Evolutionary conservation across 2,797 vertebrate genomes (phyloP), one percentile per base, ranked within the genome.

Genomic region (Sebastes aleutianus): DNA sequence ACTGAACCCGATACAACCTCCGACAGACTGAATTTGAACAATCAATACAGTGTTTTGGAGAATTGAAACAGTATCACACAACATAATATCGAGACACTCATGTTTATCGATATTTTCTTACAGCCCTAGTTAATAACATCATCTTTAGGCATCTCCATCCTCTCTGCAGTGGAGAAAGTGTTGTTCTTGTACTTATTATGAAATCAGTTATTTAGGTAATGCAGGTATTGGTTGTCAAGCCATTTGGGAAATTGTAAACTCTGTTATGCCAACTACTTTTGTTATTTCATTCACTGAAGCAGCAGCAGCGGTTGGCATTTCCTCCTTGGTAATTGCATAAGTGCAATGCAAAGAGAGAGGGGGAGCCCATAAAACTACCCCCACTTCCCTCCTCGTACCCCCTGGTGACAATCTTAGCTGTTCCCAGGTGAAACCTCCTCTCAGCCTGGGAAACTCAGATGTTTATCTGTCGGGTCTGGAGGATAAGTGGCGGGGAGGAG

Each of bases 341-440:
- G 73, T 90, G 68, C 56, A 89, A 85, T 64, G 84, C 68, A 89
- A 89, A 88, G 76, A 84, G 76, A 79, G 74, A 59, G 20, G 8
- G 73, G 61, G 76, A 61, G 77, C 74, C 78, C 76, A 65, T 93
- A 93, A 94, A 94, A 76, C 27, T 22, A 20, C 69, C 74, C 85
- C 80, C 80, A 63, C 70, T 61, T 82, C 87, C 83, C 63, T 66
- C n/a, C 62, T 47, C 3, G 5, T 76, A 65, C 88, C 85, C 83
- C 85, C 87, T 66, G 83, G 85, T 90, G 89, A 87, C 70, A 31
- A 22, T 79, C 84, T 79, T 39, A 72, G 87, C 90, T 32, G 74
- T 90, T 92, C 88, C 89, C 92, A 93, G 93, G 92, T 92, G 90
- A 87, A 87, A 54, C 76, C 56, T 82, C 29, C 54, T 70, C 82